phyloP scores from a whole-genome alignment of 2,797 vertebrate species.

The Calcarius lapponicus region DNA sequence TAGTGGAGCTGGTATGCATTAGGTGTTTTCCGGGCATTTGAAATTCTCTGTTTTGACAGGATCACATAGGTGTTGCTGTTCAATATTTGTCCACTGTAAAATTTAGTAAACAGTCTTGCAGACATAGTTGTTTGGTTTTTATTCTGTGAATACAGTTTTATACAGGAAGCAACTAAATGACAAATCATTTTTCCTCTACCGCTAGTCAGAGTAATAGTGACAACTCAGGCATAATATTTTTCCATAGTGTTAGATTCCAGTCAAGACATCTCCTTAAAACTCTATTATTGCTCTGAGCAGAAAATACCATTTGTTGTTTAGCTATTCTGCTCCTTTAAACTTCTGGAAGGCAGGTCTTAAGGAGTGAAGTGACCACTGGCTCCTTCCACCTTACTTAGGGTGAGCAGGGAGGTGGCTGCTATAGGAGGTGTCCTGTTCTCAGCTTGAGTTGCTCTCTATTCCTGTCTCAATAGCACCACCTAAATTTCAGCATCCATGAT shows the following conservation, averaged over 20 bases:
- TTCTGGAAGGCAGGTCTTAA: background rate
- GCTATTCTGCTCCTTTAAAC: background rate
- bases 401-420: background rate
- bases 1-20: background rate
- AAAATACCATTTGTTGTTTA: background rate
- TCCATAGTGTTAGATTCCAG: background rate
- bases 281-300: background rate
- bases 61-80: constrained; percentile 28
- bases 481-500: background rate
- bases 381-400: background rate
- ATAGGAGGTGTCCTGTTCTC: background rate
- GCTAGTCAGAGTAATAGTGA: background rate
- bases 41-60: background rate
- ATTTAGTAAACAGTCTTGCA: background rate
- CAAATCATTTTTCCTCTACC: background rate
- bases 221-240: background rate
- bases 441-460: background rate
- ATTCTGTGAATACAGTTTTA: background rate
- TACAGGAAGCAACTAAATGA: background rate
- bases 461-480: background rate
- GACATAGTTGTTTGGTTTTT: background rate
- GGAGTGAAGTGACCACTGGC: background rate
- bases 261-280: background rate
- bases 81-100: background rate
- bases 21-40: background rate